Evolutionary conservation across 2,888 invertebrate species (phyloP).

Genomic region (Sclerodermus sp.): DNA sequence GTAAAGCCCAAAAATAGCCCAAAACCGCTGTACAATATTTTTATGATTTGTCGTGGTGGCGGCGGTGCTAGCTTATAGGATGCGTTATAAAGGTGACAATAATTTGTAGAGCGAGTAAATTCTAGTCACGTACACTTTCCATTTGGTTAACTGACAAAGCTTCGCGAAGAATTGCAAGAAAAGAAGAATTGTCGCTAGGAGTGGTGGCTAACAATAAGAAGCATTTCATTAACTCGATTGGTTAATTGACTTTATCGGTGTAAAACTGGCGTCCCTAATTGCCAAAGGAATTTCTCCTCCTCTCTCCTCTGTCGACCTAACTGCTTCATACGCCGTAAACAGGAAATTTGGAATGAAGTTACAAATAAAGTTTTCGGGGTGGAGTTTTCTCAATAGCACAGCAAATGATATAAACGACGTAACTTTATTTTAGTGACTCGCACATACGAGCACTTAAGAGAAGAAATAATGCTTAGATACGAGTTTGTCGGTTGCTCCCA

Average conservation of each 20-base stretch:
- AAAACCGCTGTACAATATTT: too few species aligned
- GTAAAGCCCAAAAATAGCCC: too few species aligned
- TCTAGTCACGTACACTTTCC: too few species aligned
- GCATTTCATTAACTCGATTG: conserved; percentile 49
- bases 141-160: too few species aligned
- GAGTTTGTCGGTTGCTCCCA: neutral
- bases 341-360: conserved; percentile 26
- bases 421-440: conserved; percentile 15
- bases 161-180: too few species aligned
- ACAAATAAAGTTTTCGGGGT: neutral
- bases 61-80: too few species aligned
- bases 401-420: conserved; percentile 16
- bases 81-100: too few species aligned
- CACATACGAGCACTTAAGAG: conserved; percentile 23
- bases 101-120: too few species aligned
- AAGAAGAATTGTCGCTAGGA: too few species aligned
- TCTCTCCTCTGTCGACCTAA: conserved; percentile 17
- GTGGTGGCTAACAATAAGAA: too few species aligned
- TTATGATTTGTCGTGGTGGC: too few species aligned
- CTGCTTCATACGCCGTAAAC: conserved; percentile 10
- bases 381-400: too few species aligned
- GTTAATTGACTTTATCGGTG: conserved; percentile 50
- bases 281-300: conserved; percentile 28
- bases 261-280: conserved; percentile 25
- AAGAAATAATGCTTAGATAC: conserved; percentile 15